Base-by-base conservation (phyloP, 2,888 invertebrate species). In the Poecilus cupreus region DNA sequence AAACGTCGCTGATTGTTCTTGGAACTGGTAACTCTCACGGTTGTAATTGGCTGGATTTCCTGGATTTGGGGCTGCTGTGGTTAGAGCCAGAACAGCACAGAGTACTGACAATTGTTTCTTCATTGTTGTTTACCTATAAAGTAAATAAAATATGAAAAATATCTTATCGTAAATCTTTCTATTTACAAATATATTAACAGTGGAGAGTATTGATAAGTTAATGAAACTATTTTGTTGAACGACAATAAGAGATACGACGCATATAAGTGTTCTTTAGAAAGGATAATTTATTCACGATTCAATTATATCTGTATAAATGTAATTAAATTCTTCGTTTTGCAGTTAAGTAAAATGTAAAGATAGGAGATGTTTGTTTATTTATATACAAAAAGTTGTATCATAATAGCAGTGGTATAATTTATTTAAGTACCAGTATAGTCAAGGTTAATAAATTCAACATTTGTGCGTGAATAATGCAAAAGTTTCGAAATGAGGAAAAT, bases 21-120 rank as follows among this genome's bases (percentile, higher is more conserved):
- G 86, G 85, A 88, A 89, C 83, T 88, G 87, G 84, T 88, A 89
- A 83, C 89, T 87, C 84, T 89, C 87, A 74, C 88, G 88, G 83
- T 86, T 89, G 82, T 85, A 86, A 3, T 89, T 89, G 26, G 86
- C 87, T 10, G 88, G 88, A 3, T 78, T 60, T 32, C 86, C 87
- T 10, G 88, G 88, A 3, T 78, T 60, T 32, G 68, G 77, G 8
- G 49, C 46, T 10, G 75, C 74, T 24, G 60, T 10, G n/a, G 60
- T 20, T 8, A 81, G 16, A 22, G 60, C 60, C 37, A 72, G 11
- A 16, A 72, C 32, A 13, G 64, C 64, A 18, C 32, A 20, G 43
- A 78, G 43, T n/a, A 70, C 10, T 8, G 51, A 11, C 18, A 51
- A 11, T 49, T 49, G 11, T 49, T 49, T 51, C 32, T 54, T 51